These are phyloP conservation scores for Emydura subglobosa DNA, from an alignment of 2,113 vertebrate genomes.

Conservation along the genomic window DNA sequence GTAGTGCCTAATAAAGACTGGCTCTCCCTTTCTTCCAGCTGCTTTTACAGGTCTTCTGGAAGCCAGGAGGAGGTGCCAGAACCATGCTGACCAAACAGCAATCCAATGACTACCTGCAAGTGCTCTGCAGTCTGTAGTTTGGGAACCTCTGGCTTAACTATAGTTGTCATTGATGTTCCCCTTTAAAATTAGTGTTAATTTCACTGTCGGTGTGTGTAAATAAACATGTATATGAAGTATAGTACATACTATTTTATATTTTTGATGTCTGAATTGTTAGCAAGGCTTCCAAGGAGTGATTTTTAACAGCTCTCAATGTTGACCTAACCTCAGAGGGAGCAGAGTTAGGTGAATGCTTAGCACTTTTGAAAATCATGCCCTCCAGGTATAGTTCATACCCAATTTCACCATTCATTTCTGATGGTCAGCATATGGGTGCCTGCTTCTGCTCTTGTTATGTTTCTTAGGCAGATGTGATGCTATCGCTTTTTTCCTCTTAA, in stretches of 20 bases:
- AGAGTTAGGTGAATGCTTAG: not conserved
- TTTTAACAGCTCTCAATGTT: not conserved
- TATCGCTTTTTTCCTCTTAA: not conserved
- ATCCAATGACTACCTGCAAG: not conserved
- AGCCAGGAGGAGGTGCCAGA: not conserved
- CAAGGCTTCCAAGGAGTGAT: not conserved
- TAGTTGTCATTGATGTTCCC: not conserved
- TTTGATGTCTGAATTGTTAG: not conserved
- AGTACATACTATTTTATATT: not conserved
- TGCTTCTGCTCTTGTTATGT: not conserved
- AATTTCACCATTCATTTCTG: not conserved
- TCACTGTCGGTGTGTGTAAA: not conserved
- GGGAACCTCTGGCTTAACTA: not conserved
- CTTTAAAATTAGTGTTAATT: not conserved
- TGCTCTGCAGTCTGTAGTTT: not conserved
- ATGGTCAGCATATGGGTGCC: not conserved
- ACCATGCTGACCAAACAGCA: not conserved
- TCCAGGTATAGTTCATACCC: not conserved
- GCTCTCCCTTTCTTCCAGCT: not conserved
- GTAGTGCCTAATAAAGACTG: not conserved
- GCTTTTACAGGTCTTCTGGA: not conserved
- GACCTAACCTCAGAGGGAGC: not conserved
- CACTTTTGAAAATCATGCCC: not conserved
- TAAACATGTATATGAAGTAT: not conserved
- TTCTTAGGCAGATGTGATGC: no score